Conservation (phyloP, 1,140 invertebrate genomes). For the Diprion similis region DNA sequence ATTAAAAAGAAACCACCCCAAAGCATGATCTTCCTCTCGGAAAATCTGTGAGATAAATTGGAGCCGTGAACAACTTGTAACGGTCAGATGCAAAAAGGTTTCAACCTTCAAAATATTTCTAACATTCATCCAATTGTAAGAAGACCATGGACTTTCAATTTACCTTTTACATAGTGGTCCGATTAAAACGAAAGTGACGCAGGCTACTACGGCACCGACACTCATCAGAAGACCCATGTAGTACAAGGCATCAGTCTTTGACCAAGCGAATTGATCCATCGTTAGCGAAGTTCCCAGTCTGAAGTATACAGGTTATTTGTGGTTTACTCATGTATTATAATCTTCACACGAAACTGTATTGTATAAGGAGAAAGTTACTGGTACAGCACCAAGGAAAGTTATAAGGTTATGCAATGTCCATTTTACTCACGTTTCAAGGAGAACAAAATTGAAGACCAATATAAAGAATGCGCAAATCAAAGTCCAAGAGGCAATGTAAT, state of each 20-base stretch:
- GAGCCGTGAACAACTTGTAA: no score
- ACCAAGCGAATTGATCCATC: constrained; percentile 92
- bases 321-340: background rate
- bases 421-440: constrained; percentile 81
- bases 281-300: constrained; percentile 83
- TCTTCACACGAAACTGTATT: background rate
- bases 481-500: constrained; percentile 78
- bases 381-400: constrained; percentile 3
- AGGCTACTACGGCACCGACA: constrained; percentile 77
- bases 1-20: constrained; percentile 84
- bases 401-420: background rate
- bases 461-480: constrained; percentile 85
- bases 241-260: constrained; percentile 75
- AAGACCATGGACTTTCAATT: background rate
- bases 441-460: constrained; percentile 87
- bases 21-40: constrained; percentile 76
- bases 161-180: constrained; percentile 74
- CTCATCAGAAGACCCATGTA: constrained; percentile 86
- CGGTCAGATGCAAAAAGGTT: background rate
- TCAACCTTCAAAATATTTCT: background rate
- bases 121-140: background rate
- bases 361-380: constrained; percentile 9
- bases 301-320: constrained; percentile 17
- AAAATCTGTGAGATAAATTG: constrained; percentile 61
- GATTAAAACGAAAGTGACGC: constrained; percentile 76